Conservation (phyloP, 2,113 vertebrate genomes). For the Pungitius pungitius region DNA sequence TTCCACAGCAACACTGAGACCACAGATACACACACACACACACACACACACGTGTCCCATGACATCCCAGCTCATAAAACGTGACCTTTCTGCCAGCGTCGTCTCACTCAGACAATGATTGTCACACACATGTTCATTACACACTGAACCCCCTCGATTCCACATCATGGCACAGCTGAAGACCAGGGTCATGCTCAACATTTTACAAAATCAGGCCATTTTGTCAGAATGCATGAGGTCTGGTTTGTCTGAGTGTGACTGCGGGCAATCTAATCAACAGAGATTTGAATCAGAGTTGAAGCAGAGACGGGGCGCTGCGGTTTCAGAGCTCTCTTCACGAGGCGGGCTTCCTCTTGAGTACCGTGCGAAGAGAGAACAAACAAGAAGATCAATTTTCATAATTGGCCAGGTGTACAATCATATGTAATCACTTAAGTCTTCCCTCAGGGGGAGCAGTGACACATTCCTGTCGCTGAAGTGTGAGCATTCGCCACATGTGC, state of each 20-base stretch:
- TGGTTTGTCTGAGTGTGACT: conserved; percentile 44
- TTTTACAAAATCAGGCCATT: conserved; percentile 37
- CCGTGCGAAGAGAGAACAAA: conserved; percentile 17
- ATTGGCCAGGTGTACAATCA: conserved; percentile 40
- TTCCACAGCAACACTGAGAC: neutral
- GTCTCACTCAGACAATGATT: neutral
- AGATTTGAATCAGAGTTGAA: conserved; percentile 57
- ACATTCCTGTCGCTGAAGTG: conserved; percentile 4
- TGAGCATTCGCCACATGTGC: conserved; percentile 1
- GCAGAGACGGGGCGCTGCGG: conserved; percentile 15
- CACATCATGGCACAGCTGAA: neutral
- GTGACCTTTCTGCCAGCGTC: conserved; percentile 41
- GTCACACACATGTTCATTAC: conserved; percentile 4
- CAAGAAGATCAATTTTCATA: conserved; percentile 17
- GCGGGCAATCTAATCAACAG: conserved; percentile 57
- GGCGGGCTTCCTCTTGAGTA: conserved; percentile 16
- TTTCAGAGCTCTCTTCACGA: conserved; percentile 20
- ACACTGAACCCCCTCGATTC: neutral
- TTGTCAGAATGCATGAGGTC: conserved; percentile 42
- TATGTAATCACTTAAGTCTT: conserved; percentile 22
- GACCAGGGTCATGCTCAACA: conserved; percentile 21
- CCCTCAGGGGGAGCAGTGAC: conserved; percentile 1
- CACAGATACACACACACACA: neutral
- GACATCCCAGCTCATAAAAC: conserved; percentile 49
- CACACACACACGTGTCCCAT: neutral